Conservation (phyloP, 2,888 invertebrate genomes). For the Phortica okadai region DNA sequence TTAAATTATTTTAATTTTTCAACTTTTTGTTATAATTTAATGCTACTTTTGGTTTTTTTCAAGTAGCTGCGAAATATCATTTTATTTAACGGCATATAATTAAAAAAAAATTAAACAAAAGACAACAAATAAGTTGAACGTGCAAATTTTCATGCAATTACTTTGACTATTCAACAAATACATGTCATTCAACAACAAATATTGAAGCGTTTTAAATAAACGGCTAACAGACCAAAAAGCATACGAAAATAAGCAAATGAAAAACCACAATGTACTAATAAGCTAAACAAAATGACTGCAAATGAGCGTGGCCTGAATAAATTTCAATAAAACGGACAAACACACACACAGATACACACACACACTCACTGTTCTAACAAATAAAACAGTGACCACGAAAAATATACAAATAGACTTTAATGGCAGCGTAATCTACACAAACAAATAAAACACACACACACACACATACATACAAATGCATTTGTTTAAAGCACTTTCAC, state of each 20-base stretch:
- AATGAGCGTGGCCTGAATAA: slow-evolving; percentile 2
- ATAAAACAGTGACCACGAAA: slow-evolving; percentile 35
- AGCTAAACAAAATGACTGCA: background rate
- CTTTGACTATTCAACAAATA: slow-evolving; percentile 43
- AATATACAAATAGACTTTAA: slow-evolving; percentile 33
- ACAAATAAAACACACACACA: background rate
- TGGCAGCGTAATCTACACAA: slow-evolving; percentile 7
- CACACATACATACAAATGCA: background rate
- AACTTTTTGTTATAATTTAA: too few species aligned
- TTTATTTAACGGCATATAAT: too few species aligned
- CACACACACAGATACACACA: slow-evolving; percentile 11
- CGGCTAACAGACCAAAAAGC: slow-evolving; percentile 2
- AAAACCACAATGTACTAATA: slow-evolving; percentile 4
- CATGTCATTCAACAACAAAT: slow-evolving; percentile 40
- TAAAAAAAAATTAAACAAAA: too few species aligned
- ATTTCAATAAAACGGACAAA: slow-evolving; percentile 32
- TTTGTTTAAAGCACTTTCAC: background rate
- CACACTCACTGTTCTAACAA: slow-evolving; percentile 16
- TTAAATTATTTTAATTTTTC: background rate
- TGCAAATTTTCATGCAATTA: background rate
- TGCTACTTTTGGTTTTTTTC: too few species aligned
- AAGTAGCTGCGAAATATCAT: too few species aligned
- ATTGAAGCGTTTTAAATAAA: background rate
- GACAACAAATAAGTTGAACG: too few species aligned
- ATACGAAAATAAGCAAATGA: slow-evolving; percentile 20